Base-by-base conservation (phyloP, 2,113 vertebrate genomes). In the Panthera tigris region DNA sequence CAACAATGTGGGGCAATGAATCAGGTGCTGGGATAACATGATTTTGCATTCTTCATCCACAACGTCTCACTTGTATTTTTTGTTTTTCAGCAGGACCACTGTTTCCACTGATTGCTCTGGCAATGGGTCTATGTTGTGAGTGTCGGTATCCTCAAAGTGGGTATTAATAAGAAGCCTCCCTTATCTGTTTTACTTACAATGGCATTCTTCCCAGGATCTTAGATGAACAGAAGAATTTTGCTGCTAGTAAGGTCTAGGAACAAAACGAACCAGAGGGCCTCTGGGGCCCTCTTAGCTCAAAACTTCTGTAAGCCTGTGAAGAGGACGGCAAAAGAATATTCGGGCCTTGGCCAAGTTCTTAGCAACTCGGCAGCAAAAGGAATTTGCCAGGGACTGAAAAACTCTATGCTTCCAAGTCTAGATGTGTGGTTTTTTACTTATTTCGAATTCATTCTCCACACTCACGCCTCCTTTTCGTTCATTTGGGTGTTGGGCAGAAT, bases 321-420 rank as follows among this genome's bases (percentile, higher is more conserved):
- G 25, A 29, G 39, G 36, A 41, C 1, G 5, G 52, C 7, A 48
- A 36, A 33, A 15, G 3, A 8, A 11, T 0, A 14, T 13, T 33
- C 50, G 10, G 21, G 23, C 69, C 31, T 4, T n/a, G n/a, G 6
- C 12, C 19, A 10, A 50, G 68, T 31, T n/a, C 13, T 57, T 41
- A 66, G 50, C 39, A 45, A 55, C 14, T 39, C 48, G 45, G 57
- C 9, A 65, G 36, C 52, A 74, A n/a, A 69, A 65, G 57, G 25
- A 55, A 36, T 8, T 18, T 25, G 15, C 81, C 55, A 25, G 55
- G 36, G 21, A 45, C 66, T 45, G 61, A 74, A 48, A 63, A 29
- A 2, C 39, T 18, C 33, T 45, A 2, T 13, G 31, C 25, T 25
- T 55, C 61, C 50, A 41, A 52, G 4, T 12, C 55, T 48, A 29